Conservation (phyloP, 2,888 invertebrate genomes). For the Theretra japonica region DNA sequence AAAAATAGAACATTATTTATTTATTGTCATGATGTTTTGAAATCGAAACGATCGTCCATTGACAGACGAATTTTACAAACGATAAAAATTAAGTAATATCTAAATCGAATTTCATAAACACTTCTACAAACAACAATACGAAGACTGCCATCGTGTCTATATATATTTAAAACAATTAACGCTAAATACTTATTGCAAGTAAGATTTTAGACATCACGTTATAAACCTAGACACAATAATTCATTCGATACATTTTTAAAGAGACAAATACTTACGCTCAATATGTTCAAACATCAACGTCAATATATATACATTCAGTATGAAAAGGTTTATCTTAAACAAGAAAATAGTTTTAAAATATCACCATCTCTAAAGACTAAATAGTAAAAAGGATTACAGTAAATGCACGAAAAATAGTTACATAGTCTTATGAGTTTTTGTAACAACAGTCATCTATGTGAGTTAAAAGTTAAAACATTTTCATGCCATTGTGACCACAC, state of each 20-base stretch:
- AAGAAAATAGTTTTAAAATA: slow-evolving; percentile 78
- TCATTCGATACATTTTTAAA: slow-evolving; percentile 34
- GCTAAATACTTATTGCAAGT: slow-evolving; percentile 40
- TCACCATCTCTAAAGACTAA: slow-evolving; percentile 78
- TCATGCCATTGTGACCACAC: slow-evolving; percentile 57
- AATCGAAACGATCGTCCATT: slow-evolving; percentile 48
- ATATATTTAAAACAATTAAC: slow-evolving; percentile 30
- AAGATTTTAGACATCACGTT: slow-evolving; percentile 25
- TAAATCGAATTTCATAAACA: slow-evolving; percentile 46
- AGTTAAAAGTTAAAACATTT: slow-evolving; percentile 59
- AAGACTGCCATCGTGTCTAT: slow-evolving; percentile 9
- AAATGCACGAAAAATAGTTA: slow-evolving; percentile 84
- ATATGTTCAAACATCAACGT: slow-evolving; percentile 72
- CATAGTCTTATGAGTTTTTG: slow-evolving; percentile 73
- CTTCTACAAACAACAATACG: slow-evolving; percentile 30
- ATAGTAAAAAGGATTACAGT: slow-evolving; percentile 82
- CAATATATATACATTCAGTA: slow-evolving; percentile 69
- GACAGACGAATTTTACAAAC: slow-evolving; percentile 43
- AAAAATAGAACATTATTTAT: slow-evolving; percentile 72
- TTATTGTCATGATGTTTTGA: slow-evolving; percentile 80
- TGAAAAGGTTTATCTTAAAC: slow-evolving; percentile 66
- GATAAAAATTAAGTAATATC: slow-evolving; percentile 48
- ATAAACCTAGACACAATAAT: slow-evolving; percentile 40
- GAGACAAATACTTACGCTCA: slow-evolving; percentile 41
- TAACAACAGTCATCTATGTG: slow-evolving; percentile 69